Evolutionary conservation across 2,797 vertebrate species (phyloP), one percentile per base, ranked within the genome.

Genomic region (Vespertilio murinus): DNA sequence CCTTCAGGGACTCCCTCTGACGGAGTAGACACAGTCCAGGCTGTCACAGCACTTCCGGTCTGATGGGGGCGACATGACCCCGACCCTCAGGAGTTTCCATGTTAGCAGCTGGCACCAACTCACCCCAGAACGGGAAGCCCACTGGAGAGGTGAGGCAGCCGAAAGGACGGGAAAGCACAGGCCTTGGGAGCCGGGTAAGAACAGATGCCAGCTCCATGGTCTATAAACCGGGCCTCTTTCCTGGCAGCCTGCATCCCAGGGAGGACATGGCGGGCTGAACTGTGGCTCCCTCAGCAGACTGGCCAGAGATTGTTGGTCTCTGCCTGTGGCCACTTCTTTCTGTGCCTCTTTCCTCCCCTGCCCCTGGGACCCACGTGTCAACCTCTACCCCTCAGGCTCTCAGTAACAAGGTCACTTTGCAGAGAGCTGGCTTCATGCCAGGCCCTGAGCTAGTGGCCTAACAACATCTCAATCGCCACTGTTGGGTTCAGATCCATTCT

Each of bases 11-110:
- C 16, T 59, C 5, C 74, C 18, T 70, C 38, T 16, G 70, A 49
- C 0, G 4, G n/a, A 25, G 3, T 6, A 33, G n/a, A 23, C 4
- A 42, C 6, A 35, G 18, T 9, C 4, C 28, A 12, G 5, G 28
- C 17, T 73, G 40, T 42, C n/a, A 30, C 30, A 84, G 25, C 69
- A 22, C 22, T 64, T 90, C 83, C 16, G 1, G 22, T 73, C 89
- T 90, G 49, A 30, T 49, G 13, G 40, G 20, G 59, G 2, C 3
- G 23, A 20, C 6, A 49, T 7, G 52, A 16, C 0, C 17, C 54
- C 20, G 4, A 5, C 10, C 7, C 22, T 35, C 3, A 49, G 47
- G 28, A 64, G n/a, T 45, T 56, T 23, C 54, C 38, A 14, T 3
- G 25, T 65, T 59, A 71, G 49, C 16, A 59, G 30, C 38, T 47